These are phyloP conservation scores for Cardiocondyla obscurior DNA, from an alignment of 1,140 invertebrate genomes.

Conservation along the genomic window DNA sequence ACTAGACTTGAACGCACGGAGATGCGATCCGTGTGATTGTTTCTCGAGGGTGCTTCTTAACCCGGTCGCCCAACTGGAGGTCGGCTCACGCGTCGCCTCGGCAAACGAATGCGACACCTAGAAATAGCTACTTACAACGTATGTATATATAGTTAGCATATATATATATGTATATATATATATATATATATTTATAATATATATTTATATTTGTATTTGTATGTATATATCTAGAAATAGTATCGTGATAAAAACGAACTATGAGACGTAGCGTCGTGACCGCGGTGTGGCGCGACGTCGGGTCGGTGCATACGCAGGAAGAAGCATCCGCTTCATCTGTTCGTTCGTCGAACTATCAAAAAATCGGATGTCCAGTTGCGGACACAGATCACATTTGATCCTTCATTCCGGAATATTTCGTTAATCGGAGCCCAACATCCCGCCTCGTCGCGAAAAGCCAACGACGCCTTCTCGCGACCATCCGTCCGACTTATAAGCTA, in stretches of 20 bases:
- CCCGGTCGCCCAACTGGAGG: constrained; percentile 52
- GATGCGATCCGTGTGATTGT: neutral
- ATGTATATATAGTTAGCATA: constrained; percentile 61
- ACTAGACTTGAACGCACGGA: neutral
- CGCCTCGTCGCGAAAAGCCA: constrained; percentile 26
- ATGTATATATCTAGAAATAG: constrained; percentile 73
- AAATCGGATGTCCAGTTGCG: neutral
- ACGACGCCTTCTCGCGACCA: constrained; percentile 77
- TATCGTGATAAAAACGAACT: constrained; percentile 81
- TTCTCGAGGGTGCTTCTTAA: neutral
- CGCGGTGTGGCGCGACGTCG: constrained; percentile 55
- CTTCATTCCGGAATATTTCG: constrained; percentile 11
- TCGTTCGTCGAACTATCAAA: neutral
- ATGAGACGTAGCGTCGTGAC: constrained; percentile 72
- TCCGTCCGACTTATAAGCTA: constrained; percentile 77
- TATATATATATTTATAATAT: constrained; percentile 65
- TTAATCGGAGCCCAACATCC: constrained; percentile 19
- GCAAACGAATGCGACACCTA: constrained; percentile 73
- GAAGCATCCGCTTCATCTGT: neutral
- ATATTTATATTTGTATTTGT: constrained; percentile 64
- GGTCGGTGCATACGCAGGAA: neutral
- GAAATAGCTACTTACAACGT: constrained; percentile 73
- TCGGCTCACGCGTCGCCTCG: constrained; percentile 66
- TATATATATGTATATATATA: constrained; percentile 54
- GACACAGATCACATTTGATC: neutral